Base-by-base conservation (phyloP, 2,888 invertebrate species). In the Holacanthella duospinosa region DNA sequence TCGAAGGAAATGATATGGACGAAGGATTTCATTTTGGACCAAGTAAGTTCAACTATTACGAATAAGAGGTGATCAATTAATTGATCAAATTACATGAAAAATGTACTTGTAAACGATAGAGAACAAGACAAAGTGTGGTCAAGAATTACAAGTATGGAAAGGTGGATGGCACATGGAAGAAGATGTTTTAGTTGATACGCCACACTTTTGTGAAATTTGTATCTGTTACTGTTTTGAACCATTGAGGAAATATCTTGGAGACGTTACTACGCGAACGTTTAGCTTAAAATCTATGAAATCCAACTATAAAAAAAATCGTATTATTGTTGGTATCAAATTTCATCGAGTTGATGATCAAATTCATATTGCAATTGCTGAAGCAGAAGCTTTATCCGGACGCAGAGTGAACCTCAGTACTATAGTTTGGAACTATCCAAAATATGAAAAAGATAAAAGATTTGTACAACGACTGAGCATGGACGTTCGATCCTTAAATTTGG, bases 341-440 rank as follows among this genome's bases (percentile, higher is more conserved):
- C 56, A 63, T 24, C 65, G 63, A 61, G 29, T 65, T 29, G 28
- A 63, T 16, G 63, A 65, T 43, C 65, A 65, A 59, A 65, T 65
- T 21, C 65, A 64, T 24, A 27, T 64, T 2, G 24, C 55, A 29
- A 29, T 60, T 27, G 65, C 65, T 9, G 65, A 65, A n/a, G 65
- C 59, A 21, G 56, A 58, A 12, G 48, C 65, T 1, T 19, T 62
- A 4, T 53, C 65, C 1, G 44, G 55, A n/a, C 1, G 26, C 21
- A 60, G 58, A 55, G 61, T 63, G 26, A 60, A 65, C 28, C 28
- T 53, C 36, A 2, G 28, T 21, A 55, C 63, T 2, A 1, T 65
- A 3, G 24, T n/a, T 3, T 65, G 65, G 65, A 6, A n/a, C 26
- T 25, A 25, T 19, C 59, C 59, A 24, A 43, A 59, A 48, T 59